Evolutionary conservation across 2,888 invertebrate genomes (phyloP), one percentile per base, ranked within the genome.

Genomic region (Erebia epiphron): DNA sequence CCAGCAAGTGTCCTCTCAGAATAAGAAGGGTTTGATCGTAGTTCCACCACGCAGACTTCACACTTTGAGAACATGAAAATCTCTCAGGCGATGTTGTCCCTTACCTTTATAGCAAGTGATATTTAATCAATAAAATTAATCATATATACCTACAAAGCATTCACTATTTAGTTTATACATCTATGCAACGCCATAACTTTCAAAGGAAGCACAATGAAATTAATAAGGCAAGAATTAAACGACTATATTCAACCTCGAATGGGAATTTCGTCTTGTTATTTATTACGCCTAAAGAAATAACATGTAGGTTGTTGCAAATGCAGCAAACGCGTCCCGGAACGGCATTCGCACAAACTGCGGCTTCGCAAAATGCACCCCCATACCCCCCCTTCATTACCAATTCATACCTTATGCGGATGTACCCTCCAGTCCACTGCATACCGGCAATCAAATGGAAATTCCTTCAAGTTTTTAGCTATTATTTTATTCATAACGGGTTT

Each of bases 391-490:
- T 83, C 85, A 87, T 89, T 84, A 87, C 78, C 77, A 84, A 90
- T 89, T 86, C 88, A 89, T 88, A 81, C 76, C 78, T 78, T 81
- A 83, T 83, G 83, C 82, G 82, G 82, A 78, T 76, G 73, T 72
- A 75, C 76, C 77, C 68, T 70, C 77, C 75, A 75, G 77, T 77
- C 76, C 77, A 75, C 76, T 82, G 82, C 79, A 82, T 72, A 77
- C 79, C 77, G 76, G 80, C 83, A 84, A 84, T 86, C 83, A 83
- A 76, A 75, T 68, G 65, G 41, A 57, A 78, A 63, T 73, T 62
- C 67, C 73, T 71, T 70, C 68, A 65, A 68, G 71, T 74, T 75
- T 68, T 41, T 67, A 62, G 64, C 4, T 64, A 54, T 54, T 54
- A 41, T 41, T 64, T 41, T 64, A 62, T 62, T 62, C 62, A 62